Conservation (phyloP, 2,888 invertebrate species). For the Tetropium fuscum region DNA sequence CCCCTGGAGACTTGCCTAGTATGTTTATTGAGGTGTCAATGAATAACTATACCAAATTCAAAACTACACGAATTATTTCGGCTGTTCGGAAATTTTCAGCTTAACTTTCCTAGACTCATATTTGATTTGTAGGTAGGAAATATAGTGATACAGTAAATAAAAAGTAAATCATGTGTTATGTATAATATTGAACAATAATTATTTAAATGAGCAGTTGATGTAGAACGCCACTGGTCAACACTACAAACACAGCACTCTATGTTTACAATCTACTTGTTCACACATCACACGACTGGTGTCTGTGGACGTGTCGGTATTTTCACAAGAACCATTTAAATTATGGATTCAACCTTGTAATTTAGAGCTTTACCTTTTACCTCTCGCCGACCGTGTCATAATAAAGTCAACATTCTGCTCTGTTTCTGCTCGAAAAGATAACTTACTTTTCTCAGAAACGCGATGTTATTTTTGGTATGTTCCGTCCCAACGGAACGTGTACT, state of each 20-base stretch:
- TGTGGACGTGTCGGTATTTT: conserved; percentile 24
- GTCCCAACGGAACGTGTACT: no score
- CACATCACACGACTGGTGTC: conserved; percentile 13
- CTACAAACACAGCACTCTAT: conserved; percentile 2
- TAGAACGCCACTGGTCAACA: conserved; percentile 12
- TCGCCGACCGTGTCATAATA: conserved; percentile 16
- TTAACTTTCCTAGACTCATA: no score
- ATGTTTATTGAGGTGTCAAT: no score
- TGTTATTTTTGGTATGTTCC: background rate
- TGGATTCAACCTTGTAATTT: conserved; percentile 19
- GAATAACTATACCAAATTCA: no score
- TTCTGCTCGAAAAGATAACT: conserved; percentile 11
- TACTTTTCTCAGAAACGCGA: conserved; percentile 2
- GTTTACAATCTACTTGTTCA: conserved; percentile 18
- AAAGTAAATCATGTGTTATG: no score
- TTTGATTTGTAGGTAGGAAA: no score
- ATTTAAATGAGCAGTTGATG: no score
- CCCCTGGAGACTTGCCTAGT: no score
- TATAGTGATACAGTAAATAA: no score
- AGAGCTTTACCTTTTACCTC: conserved; percentile 20
- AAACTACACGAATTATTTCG: no score
- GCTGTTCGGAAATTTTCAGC: background rate
- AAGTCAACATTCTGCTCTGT: conserved; percentile 17
- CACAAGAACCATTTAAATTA: conserved; percentile 24
- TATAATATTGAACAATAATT: no score